Evolutionary conservation across 23 tunicate genomes (phyloP).

Genomic region (Oikopleura dioica): DNA sequence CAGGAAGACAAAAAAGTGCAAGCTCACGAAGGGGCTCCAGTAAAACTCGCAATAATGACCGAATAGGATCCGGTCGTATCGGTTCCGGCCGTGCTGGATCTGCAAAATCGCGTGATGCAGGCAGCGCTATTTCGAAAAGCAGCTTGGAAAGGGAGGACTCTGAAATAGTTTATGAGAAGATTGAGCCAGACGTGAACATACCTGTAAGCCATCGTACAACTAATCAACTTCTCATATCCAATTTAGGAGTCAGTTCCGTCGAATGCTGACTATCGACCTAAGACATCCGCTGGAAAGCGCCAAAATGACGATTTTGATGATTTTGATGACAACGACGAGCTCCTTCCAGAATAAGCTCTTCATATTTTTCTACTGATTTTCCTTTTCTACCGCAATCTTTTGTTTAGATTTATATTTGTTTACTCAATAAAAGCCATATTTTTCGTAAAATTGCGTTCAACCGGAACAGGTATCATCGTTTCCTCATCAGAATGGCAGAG

Average conservation of each 20-base stretch:
- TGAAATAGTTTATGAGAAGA: not conserved
- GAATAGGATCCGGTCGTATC: not conserved
- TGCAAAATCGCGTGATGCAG: not conserved
- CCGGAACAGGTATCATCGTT: too few species aligned
- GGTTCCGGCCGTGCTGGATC: constrained; percentile 1
- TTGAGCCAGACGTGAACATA: not conserved
- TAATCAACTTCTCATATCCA: constrained; percentile 17
- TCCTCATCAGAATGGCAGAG: too few species aligned
- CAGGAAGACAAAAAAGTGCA: too few species aligned
- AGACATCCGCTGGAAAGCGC: constrained; percentile 59
- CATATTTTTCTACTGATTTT: not conserved
- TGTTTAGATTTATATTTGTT: not conserved
- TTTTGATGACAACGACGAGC: constrained; percentile 47
- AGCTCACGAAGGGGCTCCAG: not conserved
- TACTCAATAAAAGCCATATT: too few species aligned
- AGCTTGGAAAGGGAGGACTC: not conserved
- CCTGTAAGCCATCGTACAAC: too few species aligned
- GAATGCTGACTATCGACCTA: constrained; percentile 67
- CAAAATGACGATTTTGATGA: constrained; percentile 71
- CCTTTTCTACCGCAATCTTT: not conserved
- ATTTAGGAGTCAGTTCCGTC: constrained; percentile 74
- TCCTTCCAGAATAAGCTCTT: constrained; percentile 44
- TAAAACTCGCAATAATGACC: not conserved
- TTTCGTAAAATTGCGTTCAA: too few species aligned
- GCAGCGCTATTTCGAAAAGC: not conserved